These are phyloP conservation scores for Geotrupes spiniger DNA, from an alignment of 2,888 invertebrate genomes.

Conservation along the genomic window DNA sequence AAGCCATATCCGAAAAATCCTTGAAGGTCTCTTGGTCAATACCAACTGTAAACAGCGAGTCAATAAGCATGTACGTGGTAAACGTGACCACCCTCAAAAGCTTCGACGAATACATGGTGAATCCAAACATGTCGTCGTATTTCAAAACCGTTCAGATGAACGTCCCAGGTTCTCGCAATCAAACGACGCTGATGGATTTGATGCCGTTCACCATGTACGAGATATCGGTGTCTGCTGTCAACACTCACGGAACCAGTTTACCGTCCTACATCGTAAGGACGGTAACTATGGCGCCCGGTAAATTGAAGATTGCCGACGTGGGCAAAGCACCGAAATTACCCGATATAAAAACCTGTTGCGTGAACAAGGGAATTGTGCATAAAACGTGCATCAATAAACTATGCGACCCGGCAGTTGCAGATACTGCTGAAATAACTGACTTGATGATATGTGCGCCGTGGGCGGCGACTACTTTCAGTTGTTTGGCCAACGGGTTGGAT, in stretches of 20 bases:
- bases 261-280: constrained; percentile 72
- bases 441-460: constrained; percentile 88
- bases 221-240: constrained; percentile 68
- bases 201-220: constrained; percentile 82
- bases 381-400: constrained; percentile 73
- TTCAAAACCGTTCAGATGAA: constrained; percentile 51
- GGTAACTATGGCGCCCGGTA: constrained; percentile 66
- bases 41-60: constrained; percentile 63
- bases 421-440: constrained; percentile 64
- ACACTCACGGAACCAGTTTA: constrained; percentile 73
- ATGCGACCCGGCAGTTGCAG: constrained; percentile 67
- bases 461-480: constrained; percentile 77
- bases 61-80: constrained; percentile 65
- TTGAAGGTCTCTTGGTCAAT: constrained; percentile 69
- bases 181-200: constrained; percentile 61
- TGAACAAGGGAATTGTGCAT: constrained; percentile 68
- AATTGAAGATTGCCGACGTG: constrained; percentile 56
- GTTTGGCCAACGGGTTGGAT: constrained; percentile 76
- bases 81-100: constrained; percentile 69
- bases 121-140: constrained; percentile 48
- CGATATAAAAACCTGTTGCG: constrained; percentile 69
- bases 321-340: constrained; percentile 68
- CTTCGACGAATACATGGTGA: constrained; percentile 62
- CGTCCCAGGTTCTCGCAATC: constrained; percentile 60
- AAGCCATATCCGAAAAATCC: constrained; percentile 69